Conservation (phyloP, 2,113 vertebrate genomes). For the Sceloporus tristichus region DNA sequence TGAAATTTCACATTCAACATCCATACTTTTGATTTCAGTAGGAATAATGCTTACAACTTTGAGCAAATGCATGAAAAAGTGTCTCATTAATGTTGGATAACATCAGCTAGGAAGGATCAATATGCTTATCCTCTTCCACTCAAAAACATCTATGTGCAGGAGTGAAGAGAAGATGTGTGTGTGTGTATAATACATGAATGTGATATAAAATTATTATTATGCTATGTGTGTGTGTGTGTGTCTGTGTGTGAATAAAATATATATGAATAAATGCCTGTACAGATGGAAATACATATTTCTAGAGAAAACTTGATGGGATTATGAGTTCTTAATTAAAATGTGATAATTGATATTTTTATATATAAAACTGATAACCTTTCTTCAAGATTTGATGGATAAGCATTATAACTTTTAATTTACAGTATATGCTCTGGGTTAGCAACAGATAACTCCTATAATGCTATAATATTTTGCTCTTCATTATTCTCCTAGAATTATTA, state of each 20-base stretch:
- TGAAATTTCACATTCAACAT: not conserved
- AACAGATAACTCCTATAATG: not conserved
- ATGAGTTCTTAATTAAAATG: constrained; percentile 20
- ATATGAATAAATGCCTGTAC: not conserved
- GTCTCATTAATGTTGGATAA: not conserved
- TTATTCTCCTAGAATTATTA: constrained; percentile 42
- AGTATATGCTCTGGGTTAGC: constrained; percentile 36
- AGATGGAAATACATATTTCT: not conserved
- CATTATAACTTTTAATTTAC: constrained; percentile 15
- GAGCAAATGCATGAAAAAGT: not conserved
- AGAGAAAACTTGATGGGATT: constrained; percentile 23
- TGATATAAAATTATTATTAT: too few relatives aligned
- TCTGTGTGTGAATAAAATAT: not conserved
- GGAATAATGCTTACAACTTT: not conserved
- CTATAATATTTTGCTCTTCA: constrained; percentile 47
- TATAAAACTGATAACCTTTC: not conserved
- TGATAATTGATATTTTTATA: not conserved
- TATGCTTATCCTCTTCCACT: not conserved
- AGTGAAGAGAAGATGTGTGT: not conserved
- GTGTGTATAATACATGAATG: too few relatives aligned
- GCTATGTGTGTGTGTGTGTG: not conserved
- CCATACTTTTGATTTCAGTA: not conserved
- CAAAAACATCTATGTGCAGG: not conserved
- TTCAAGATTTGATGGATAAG: constrained; percentile 25
- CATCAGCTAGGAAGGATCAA: not conserved